A percentile compares a stretch with the other conserved stretches of the same genome.
Evolutionary conservation across 2,888 invertebrate genomes (phyloP).

Genomic region (Limnephilus auricula): DNA sequence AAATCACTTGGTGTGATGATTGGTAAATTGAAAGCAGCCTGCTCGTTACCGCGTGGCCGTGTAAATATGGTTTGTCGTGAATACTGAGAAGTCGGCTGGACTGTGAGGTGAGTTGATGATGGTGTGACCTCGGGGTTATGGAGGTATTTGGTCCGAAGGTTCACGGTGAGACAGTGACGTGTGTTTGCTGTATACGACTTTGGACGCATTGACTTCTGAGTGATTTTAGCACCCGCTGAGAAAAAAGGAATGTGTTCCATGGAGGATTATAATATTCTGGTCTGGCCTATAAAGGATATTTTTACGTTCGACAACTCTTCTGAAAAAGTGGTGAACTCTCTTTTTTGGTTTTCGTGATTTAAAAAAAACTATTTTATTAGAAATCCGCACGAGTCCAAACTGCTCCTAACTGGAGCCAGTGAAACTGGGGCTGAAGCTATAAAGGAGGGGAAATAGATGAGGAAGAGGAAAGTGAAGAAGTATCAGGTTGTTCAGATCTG

Average conservation of each 20-base stretch:
- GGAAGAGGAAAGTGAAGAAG: too few species aligned
- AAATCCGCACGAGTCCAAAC: too few species aligned
- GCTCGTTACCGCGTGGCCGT: slow-evolving; percentile 17
- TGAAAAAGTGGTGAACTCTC: too few species aligned
- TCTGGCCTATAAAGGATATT: not conserved
- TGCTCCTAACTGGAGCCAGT: too few species aligned
- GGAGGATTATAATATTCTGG: not conserved
- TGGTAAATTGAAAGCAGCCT: slow-evolving; percentile 36
- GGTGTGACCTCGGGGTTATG: slow-evolving; percentile 1
- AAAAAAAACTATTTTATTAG: too few species aligned
- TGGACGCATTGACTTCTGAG: not conserved
- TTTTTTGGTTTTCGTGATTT: too few species aligned
- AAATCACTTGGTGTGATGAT: slow-evolving; percentile 39
- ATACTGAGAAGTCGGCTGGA: slow-evolving; percentile 3
- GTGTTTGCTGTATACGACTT: not conserved
- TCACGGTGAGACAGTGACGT: not conserved
- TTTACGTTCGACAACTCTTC: too few species aligned
- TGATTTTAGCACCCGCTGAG: not conserved
- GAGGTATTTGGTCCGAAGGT: not conserved
- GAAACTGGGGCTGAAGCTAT: too few species aligned
- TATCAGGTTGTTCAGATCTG: too few species aligned
- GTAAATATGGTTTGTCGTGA: slow-evolving; percentile 44
- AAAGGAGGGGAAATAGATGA: too few species aligned
- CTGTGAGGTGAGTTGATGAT: not conserved
- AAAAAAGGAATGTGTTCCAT: not conserved